Conservation (phyloP, 1,140 invertebrate species). For the Anastatus disparis region DNA sequence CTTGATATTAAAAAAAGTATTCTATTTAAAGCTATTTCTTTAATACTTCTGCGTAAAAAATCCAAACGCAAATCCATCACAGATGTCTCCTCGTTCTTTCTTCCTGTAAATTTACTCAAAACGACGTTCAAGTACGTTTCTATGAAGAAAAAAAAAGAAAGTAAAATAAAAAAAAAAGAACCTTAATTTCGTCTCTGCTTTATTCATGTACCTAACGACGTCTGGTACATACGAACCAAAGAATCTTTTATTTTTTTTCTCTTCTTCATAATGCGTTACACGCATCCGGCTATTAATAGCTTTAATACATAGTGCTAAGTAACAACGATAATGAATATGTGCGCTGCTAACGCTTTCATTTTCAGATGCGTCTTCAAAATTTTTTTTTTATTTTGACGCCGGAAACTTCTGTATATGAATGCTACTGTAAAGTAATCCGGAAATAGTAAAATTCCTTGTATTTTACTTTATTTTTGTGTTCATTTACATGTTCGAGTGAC, state of each 20-base stretch:
- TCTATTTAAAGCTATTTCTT: too few species aligned
- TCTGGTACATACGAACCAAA: neutral
- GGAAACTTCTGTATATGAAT: constrained; percentile 4
- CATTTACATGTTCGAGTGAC: too few species aligned
- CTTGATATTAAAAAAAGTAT: too few species aligned
- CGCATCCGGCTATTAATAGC: constrained; percentile 32
- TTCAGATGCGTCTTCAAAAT: neutral
- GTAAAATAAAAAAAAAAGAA: neutral
- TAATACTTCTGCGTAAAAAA: too few species aligned
- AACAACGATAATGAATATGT: constrained; percentile 1
- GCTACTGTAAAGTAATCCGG: constrained; percentile 12
- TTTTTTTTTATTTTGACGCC: neutral
- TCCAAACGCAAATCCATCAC: too few species aligned
- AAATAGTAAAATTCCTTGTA: neutral
- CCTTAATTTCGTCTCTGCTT: neutral
- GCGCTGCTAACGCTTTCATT: neutral
- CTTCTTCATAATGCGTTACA: constrained; percentile 9
- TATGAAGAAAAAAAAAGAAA: neutral
- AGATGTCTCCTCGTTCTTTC: too few species aligned
- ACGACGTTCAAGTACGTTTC: too few species aligned
- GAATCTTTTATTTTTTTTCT: neutral
- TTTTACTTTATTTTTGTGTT: too few species aligned
- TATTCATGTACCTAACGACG: neutral
- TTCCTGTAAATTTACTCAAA: too few species aligned
- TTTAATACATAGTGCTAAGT: neutral